Evolutionary conservation across 1,140 invertebrate species (phyloP), one percentile per base, ranked within the genome.

Genomic region (Ephestia elutella): DNA sequence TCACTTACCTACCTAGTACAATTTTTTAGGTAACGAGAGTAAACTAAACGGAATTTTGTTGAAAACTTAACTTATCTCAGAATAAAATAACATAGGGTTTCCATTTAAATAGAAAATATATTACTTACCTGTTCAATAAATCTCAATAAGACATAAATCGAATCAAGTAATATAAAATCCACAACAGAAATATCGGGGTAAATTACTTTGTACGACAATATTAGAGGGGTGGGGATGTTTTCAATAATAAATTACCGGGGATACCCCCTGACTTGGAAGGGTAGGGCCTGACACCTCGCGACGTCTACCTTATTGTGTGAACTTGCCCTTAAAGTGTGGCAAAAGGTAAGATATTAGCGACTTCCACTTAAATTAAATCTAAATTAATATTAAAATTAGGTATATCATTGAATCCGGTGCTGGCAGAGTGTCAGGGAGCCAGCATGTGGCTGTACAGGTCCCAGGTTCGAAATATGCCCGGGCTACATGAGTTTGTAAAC

Each of bases 181-280:
- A 44, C 38, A 44, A 44, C 15, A 44, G 38, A 44, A 44, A 44
- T 44, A 44, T 44, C 38, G 38, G 38, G 38, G 13, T n/a, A 44
- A 44, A 15, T 44, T 15, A n/a, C 15, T 44, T 44, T 44, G 38
- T 44, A 44, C 38, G 80, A 82, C 82, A 82, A 80, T 80, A 85
- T 85, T 77, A 82, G 82, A 77, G 77, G 77, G 70, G 80, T 75
- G 74, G 70, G 73, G 71, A 68, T 74, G 69, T 75, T 80, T 82
- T 82, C 82, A 83, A 86, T 85, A 83, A 83, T 85, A 85, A 83
- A 85, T 83, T 83, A 85, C 83, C 75, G 82, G 79, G 82, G 80
- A 65, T 59, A 57, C 63, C 51, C 66, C 70, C 53, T 56, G n/a
- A n/a, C n/a, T n/a, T n/a, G n/a, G n/a, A n/a, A n/a, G n/a, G 48